Conservation (phyloP, 2,888 invertebrate species). For the Drosophila recens region DNA sequence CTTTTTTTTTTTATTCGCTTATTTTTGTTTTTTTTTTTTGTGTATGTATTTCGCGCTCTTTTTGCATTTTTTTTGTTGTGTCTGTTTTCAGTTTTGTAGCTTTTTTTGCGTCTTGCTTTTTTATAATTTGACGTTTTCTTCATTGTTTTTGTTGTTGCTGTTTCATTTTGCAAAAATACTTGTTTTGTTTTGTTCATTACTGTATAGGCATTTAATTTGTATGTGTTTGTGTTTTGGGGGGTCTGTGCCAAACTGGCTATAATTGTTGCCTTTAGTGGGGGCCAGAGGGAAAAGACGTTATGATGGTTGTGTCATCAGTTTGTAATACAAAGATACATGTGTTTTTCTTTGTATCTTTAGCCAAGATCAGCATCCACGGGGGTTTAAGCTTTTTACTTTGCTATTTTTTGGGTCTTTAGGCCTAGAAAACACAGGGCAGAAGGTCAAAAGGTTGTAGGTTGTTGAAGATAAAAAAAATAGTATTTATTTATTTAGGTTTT, state of each 20-base stretch:
- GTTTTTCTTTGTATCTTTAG: slow-evolving; percentile 5
- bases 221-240: slow-evolving; percentile 24
- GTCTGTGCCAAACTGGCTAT: slow-evolving; percentile 47
- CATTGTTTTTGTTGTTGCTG: slow-evolving; percentile 27
- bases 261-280: slow-evolving; percentile 18
- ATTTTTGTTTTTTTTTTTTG: slow-evolving; percentile 10
- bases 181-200: slow-evolving; percentile 27
- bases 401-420: not conserved
- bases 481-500: too few relatives aligned
- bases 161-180: slow-evolving; percentile 41
- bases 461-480: not conserved
- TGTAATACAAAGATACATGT: slow-evolving; percentile 36
- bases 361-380: not conserved
- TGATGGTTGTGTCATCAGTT: slow-evolving; percentile 41
- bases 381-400: slow-evolving; percentile 1
- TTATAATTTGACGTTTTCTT: slow-evolving; percentile 54
- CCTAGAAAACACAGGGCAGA: not conserved
- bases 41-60: slow-evolving; percentile 41
- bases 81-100: slow-evolving; percentile 31
- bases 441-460: not conserved
- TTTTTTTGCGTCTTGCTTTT: slow-evolving; percentile 68
- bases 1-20: slow-evolving; percentile 35
- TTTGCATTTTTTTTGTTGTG: slow-evolving; percentile 45
- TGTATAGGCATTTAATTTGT: slow-evolving; percentile 29
- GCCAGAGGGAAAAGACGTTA: not conserved